Evolutionary conservation across 2,888 invertebrate species (phyloP).

Genomic region (Caenorhabditis becei): DNA sequence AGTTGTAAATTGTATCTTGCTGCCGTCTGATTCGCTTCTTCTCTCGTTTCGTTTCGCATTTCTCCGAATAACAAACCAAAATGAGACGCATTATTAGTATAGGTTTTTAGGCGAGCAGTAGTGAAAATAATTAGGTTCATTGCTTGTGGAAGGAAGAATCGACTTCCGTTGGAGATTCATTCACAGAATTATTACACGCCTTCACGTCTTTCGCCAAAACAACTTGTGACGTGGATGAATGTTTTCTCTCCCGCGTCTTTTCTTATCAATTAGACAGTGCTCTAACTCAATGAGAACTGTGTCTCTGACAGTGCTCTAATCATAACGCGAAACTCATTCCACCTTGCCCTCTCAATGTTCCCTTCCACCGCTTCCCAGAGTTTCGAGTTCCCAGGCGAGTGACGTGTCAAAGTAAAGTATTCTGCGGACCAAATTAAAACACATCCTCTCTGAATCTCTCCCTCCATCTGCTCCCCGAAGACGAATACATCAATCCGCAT

Average conservation of each 20-base stretch:
- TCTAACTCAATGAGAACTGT: too few species aligned
- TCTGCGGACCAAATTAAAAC: not conserved
- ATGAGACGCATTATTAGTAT: not conserved
- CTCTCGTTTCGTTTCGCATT: not conserved
- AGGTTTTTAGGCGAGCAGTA: not conserved
- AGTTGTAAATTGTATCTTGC: conserved; percentile 46
- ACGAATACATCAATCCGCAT: conserved; percentile 41
- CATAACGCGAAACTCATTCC: too few species aligned
- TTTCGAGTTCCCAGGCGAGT: too few species aligned
- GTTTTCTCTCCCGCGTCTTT: too few species aligned
- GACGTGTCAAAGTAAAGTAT: not conserved
- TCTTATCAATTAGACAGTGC: too few species aligned
- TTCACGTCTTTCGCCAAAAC: not conserved
- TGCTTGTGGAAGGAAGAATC: not conserved
- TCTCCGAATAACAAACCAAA: not conserved
- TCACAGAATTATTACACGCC: not conserved
- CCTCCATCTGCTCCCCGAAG: not conserved
- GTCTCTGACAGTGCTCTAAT: too few species aligned
- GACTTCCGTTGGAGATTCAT: not conserved
- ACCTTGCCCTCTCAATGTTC: too few species aligned
- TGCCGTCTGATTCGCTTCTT: conserved; percentile 3
- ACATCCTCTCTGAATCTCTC: not conserved
- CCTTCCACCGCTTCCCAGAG: too few species aligned
- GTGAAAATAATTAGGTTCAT: conserved; percentile 33
- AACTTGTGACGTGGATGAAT: conserved; percentile 3